phyloP scores from a whole-genome alignment of 2,113 vertebrate genomes.

The Myotis davidii region DNA sequence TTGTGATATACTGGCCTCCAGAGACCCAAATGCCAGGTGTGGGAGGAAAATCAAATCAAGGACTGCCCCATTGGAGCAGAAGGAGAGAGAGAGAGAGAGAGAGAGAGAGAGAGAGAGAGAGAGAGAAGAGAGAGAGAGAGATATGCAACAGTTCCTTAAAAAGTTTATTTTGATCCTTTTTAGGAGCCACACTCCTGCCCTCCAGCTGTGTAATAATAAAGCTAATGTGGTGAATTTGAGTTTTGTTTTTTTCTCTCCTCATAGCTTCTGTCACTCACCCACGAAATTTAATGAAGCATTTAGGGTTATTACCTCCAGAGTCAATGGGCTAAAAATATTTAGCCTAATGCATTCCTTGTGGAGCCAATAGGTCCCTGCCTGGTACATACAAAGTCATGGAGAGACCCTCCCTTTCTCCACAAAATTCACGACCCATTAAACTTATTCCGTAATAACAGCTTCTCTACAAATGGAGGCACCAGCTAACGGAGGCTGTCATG shows the following conservation, averaged over 20 bases:
- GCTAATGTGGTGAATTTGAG: constrained; percentile 68
- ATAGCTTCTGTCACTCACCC: constrained; percentile 84
- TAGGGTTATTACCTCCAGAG: constrained; percentile 85
- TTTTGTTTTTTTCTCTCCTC: constrained; percentile 40
- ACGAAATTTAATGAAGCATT: constrained; percentile 89
- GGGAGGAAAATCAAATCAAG: neutral
- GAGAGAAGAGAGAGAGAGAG: neutral
- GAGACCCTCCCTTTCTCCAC: constrained; percentile 81
- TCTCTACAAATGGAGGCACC: constrained; percentile 81
- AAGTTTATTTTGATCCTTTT: constrained; percentile 57
- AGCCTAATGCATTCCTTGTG: constrained; percentile 85
- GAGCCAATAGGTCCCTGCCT: constrained; percentile 81
- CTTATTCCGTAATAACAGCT: constrained; percentile 86
- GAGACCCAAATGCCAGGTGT: neutral
- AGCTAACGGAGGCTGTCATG: constrained; percentile 75
- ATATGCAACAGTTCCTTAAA: constrained; percentile 8
- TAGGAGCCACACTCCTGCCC: neutral
- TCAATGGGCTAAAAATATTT: constrained; percentile 87
- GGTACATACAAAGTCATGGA: constrained; percentile 81
- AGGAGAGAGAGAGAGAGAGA: rapidly evolving
- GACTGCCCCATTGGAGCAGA: neutral
- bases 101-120: neutral
- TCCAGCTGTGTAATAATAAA: constrained; percentile 66
- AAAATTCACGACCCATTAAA: constrained; percentile 88
- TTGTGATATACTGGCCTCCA: neutral